Evolutionary conservation across 2,797 vertebrate genomes (phyloP).

Genomic region (Sebastolobus altivelis): DNA sequence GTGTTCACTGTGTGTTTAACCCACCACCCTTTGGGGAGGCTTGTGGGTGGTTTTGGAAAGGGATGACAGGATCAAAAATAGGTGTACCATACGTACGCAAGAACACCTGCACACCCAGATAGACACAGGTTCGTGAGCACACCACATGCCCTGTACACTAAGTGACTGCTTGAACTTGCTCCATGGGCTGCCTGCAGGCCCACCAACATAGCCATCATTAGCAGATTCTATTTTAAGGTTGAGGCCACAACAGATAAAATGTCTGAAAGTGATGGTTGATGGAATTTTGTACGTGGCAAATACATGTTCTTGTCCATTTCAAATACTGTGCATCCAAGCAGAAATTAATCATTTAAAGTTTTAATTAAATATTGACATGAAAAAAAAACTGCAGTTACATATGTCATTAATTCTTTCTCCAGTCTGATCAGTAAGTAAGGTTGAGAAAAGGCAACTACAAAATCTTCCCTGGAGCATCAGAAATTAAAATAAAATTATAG

Average conservation of each 20-base stretch:
- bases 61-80: conserved; percentile 72
- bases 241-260: conserved; percentile 41
- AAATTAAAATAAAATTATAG: too few species aligned
- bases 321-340: neutral
- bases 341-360: too few species aligned
- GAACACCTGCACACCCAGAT: conserved; percentile 58
- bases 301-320: conserved; percentile 1
- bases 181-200: conserved; percentile 67
- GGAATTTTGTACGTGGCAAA: neutral
- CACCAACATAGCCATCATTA: conserved; percentile 70
- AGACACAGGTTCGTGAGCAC: conserved; percentile 47
- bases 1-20: conserved; percentile 59
- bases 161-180: conserved; percentile 53
- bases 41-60: conserved; percentile 67
- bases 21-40: conserved; percentile 51
- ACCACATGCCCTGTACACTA: conserved; percentile 28
- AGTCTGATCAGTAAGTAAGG: too few species aligned
- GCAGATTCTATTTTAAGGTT: conserved; percentile 58
- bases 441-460: too few species aligned
- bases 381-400: too few species aligned
- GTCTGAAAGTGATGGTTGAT: conserved; percentile 26
- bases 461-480: too few species aligned
- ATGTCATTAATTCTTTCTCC: too few species aligned
- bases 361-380: too few species aligned
- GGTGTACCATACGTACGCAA: conserved; percentile 29